phyloP scores from a whole-genome alignment of 2,113 vertebrate species.

The Telmatochromis sp. region DNA sequence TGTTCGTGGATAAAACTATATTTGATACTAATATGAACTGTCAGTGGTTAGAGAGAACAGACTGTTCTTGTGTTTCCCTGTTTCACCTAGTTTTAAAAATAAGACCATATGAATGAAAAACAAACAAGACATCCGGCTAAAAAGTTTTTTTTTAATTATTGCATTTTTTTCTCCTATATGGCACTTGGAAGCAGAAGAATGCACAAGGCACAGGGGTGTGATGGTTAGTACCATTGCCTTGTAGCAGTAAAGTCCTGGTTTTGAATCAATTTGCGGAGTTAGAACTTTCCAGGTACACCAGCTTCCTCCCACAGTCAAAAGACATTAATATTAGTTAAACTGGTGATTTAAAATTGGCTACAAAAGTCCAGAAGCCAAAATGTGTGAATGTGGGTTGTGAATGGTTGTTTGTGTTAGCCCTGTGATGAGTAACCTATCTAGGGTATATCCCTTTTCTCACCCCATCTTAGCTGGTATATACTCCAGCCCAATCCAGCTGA shows the following conservation, averaged over 20 bases:
- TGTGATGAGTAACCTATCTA: not conserved
- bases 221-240: not conserved
- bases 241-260: not conserved
- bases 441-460: not conserved
- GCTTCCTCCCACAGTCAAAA: not conserved
- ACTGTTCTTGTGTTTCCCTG: not conserved
- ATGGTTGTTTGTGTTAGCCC: not conserved
- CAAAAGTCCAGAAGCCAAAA: not conserved
- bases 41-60: not conserved
- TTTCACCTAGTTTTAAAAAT: not conserved
- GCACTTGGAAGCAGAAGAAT: not conserved
- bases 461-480: not conserved
- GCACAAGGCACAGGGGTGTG: not conserved
- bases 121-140: fast-evolving
- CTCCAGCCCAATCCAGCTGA: not conserved
- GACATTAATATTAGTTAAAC: not conserved
- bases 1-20: not conserved
- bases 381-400: not conserved
- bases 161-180: not conserved
- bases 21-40: not conserved
- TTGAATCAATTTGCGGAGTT: not conserved
- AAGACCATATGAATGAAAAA: not conserved
- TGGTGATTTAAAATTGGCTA: not conserved
- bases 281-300: not conserved
- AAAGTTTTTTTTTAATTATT: not conserved